phyloP scores from a whole-genome alignment of 2,888 invertebrate genomes.

The Copidosoma aretas region DNA sequence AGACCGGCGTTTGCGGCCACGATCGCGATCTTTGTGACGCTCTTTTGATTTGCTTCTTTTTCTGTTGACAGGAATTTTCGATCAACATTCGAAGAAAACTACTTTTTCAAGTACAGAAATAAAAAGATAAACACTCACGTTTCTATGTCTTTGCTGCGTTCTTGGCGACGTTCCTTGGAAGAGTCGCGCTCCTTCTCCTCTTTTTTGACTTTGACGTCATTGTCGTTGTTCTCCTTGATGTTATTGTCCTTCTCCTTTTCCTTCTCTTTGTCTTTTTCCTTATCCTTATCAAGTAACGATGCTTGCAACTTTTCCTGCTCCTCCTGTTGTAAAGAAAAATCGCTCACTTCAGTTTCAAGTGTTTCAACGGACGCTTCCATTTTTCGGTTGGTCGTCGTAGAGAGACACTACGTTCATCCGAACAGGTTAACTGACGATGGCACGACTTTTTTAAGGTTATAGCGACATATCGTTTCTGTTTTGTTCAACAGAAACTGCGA shows the following conservation, averaged over 20 bases:
- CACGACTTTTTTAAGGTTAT: too few relatives aligned
- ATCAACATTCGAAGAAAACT: background rate
- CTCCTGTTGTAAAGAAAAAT: constrained; percentile 64
- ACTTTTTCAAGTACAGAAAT: too few relatives aligned
- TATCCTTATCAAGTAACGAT: constrained; percentile 65
- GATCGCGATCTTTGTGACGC: constrained; percentile 60
- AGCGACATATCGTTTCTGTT: too few relatives aligned
- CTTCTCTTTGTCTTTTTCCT: constrained; percentile 63
- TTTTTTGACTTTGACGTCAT: constrained; percentile 55
- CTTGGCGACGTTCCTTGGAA: constrained; percentile 60
- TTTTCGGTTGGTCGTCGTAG: too few relatives aligned
- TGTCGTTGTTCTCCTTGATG: constrained; percentile 56
- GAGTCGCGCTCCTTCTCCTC: constrained; percentile 59
- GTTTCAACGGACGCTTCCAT: background rate
- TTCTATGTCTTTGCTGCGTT: constrained; percentile 54
- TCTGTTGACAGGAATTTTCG: constrained; percentile 43
- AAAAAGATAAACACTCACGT: constrained; percentile 18
- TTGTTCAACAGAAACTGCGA: too few relatives aligned
- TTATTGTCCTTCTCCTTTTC: constrained; percentile 60
- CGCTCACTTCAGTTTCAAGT: background rate
- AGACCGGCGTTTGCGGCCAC: constrained; percentile 57
- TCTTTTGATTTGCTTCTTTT: constrained; percentile 63
- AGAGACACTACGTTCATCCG: too few relatives aligned
- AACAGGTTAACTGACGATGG: too few relatives aligned
- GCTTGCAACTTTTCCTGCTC: constrained; percentile 78